Evolutionary conservation across 2,113 vertebrate species (phyloP), one percentile per base, ranked within the genome.

Genomic region (Dicerorhinus sumatrensis): DNA sequence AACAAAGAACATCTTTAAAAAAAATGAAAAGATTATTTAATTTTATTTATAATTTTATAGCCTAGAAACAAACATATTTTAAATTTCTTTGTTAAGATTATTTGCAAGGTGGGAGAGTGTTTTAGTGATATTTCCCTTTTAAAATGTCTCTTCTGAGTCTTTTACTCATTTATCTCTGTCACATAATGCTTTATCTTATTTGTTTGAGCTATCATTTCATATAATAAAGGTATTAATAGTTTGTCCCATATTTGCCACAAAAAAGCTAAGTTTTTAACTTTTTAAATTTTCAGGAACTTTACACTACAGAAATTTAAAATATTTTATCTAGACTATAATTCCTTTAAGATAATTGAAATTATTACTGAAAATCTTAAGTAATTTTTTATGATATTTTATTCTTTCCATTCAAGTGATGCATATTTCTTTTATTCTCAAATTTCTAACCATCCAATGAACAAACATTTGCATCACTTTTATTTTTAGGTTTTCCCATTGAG

Each of bases 21-120:
- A 36, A 17, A 88, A n/a, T 56, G 58, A 48, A 81, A 95, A 54
- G 0, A 67, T 82, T 72, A n/a, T 51, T 58, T 90, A 69, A 48
- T 80, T 81, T 89, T 75, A 84, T 79, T 84, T 81, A n/a, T 91
- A 79, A 67, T 69, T 96, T 77, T 72, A 56, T 73, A n/a, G 9
- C 62, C n/a, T 81, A 76, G 27, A 88, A 89, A 69, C 5, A 79
- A 95, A 56, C 4, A 67, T 31, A 25, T 48, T 75, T 87, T 94
- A 33, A 79, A 63, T 69, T 62, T 80, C 18, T 93, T 58, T 75
- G 25, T 54, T 79, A 65, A 92, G n/a, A 48, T 96, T 63, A 58
- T 10, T 39, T 58, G 29, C 36, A 46, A 62, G 8, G 9, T 42
- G 29, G 27, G 6, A 54, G 54, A 21, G 23, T 62, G 84, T 86